Conservation (phyloP, 2,113 vertebrate species). For the Anguilla rostrata region DNA sequence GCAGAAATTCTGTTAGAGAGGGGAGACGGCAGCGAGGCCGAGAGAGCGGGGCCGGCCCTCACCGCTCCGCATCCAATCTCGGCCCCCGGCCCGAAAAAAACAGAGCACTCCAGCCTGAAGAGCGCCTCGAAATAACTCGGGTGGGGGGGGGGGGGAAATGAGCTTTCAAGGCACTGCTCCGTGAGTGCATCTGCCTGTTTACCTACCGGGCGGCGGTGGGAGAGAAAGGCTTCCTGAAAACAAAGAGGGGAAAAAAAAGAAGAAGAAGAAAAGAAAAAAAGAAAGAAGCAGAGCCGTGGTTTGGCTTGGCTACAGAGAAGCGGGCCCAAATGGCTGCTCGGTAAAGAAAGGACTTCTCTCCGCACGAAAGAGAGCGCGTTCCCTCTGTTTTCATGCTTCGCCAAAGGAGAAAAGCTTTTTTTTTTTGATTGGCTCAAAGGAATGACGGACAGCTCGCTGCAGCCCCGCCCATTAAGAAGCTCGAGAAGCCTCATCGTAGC, state of each 20-base stretch:
- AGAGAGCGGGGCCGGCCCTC: neutral
- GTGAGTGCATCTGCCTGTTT: neutral
- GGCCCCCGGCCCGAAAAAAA: neutral
- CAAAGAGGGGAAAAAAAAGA: no score
- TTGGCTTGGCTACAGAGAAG: neutral
- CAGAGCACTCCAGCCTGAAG: neutral
- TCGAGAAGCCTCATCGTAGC: no score
- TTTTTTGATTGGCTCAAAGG: no score
- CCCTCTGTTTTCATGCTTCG: no score
- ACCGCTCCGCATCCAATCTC: neutral
- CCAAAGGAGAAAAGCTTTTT: no score
- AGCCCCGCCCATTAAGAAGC: no score
- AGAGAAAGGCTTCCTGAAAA: no score
- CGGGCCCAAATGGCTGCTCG: neutral
- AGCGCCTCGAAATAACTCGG: neutral
- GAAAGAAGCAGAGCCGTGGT: no score
- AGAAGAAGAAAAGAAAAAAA: no score
- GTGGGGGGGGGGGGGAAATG: neutral
- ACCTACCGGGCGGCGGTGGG: neutral
- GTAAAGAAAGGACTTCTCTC: neutral
- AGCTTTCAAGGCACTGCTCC: neutral
- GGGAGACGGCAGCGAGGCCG: neutral
- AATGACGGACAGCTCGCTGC: no score
- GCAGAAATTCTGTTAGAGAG: neutral
- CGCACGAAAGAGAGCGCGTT: conserved; percentile 4